Percentiles rank a stretch among this genome's conserved stretches.
Evolutionary conservation across 2,113 vertebrate genomes (phyloP).

Genomic region (Oxygymnocypris stewartii): DNA sequence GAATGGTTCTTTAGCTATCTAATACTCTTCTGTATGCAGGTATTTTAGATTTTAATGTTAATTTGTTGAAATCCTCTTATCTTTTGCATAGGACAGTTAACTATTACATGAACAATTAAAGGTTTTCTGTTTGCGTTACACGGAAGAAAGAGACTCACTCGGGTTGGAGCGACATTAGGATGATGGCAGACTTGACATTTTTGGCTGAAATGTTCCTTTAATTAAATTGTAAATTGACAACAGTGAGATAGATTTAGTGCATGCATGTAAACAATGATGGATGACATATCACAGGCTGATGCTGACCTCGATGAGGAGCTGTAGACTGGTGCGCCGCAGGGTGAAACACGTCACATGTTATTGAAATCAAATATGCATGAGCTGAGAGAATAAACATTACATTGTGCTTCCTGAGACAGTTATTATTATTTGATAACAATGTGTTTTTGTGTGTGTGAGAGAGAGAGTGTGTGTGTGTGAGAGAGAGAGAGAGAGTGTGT

Average conservation of each 20-base stretch:
- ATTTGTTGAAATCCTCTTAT: neutral
- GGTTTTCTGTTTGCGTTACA: neutral
- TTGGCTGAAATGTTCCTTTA: neutral
- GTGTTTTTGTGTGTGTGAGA: neutral
- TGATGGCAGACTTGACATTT: neutral
- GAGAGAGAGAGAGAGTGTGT: too few species aligned
- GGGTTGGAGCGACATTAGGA: neutral
- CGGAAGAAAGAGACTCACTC: neutral
- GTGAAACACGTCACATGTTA: neutral
- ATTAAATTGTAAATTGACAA: neutral
- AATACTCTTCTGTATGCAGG: neutral
- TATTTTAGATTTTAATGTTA: neutral
- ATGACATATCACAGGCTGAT: neutral
- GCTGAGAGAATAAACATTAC: neutral
- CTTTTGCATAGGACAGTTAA: neutral
- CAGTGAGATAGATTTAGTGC: neutral
- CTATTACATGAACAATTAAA: neutral
- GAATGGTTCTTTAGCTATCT: neutral
- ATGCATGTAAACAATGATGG: neutral
- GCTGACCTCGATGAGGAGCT: neutral
- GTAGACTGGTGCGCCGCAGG: neutral
- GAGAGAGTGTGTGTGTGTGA: neutral
- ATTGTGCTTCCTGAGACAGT: neutral
- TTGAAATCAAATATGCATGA: slow-evolving; percentile 3
- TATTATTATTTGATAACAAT: neutral